Evolutionary conservation across 2,797 vertebrate genomes (phyloP), one percentile per base, ranked within the genome.

Genomic region (Helostoma temminkii): DNA sequence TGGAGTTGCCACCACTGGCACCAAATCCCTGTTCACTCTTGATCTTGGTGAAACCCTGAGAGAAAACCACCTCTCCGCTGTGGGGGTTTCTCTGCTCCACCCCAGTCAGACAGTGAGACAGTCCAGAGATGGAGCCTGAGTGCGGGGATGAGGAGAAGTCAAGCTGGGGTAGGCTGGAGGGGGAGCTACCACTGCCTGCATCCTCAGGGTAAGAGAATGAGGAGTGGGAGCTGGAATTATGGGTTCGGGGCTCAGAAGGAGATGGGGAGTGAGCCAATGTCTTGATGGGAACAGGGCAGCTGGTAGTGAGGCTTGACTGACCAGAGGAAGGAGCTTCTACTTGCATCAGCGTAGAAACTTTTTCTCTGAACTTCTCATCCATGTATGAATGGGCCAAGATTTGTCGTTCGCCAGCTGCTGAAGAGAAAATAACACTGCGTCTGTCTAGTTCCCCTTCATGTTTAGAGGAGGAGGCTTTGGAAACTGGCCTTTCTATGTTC

Each of bases 161-260:
- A 15, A 95, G 96, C 26, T 96, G 96, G 46, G 96, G 96, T 55
- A 96, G 93, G 80, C 95, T 97, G 90, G 96, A 96, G 73, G 96
- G 96, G 0, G 96, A 97, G 79, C 95, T 95, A 5, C 95, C 95
- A 0, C 95, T 96, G 74, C 96, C 95, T 30, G 61, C 52, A 0
- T 97, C 96, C 86, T 97, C 96, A 1, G 95, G 95, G 4, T 96
- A 96, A 0, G 96, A 97, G 81, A 96, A 96, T 61, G 96, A 97
- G 57, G 96, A 96, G 53, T 93, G 95, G 0, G 96, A 96, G 83
- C 96, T 97, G 74, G 96, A 96, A 34, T 95, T 96, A 72, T 96
- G 93, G 62, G 95, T 95, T 82, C 92, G 94, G 78, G 95, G 93
- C 89, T 96, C 95, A 56, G 95, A 94, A 1, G 94, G 95, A 60